Evolutionary conservation across 2,888 invertebrate species (phyloP), one percentile per base, ranked within the genome.

Genomic region (Rhaphigaster nebulosa): DNA sequence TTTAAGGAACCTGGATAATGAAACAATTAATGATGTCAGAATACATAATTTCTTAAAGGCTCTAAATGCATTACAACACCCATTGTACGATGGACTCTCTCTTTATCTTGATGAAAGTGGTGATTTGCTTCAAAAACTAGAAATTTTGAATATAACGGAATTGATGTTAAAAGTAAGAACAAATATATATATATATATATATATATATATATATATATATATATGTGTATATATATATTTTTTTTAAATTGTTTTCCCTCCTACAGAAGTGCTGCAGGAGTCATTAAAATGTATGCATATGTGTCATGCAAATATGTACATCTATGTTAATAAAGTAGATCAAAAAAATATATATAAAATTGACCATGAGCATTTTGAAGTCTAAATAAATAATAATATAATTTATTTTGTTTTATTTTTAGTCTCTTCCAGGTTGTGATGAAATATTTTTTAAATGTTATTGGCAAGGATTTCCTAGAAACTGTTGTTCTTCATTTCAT

Each of bases 401-500:
- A 80, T 41, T 45, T 54, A 87, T 38, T 70, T 70, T 70, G 34
- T 60, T 34, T 38, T 76, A n/a, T 50, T 91, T 91, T 34, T 90
- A 93, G 93, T 92, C 93, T 26, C 91, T 92, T 90, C 93, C 93
- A 0, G 91, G 91, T 23, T 93, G 93, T 87, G 91, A 92, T 4
- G 92, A 93, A 70, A 70, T 93, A 13, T 93, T 93, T 90, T 90
- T 91, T 50, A 90, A 91, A 18, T 93, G 93, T 90, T 92, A 88
- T 65, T 93, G 93, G 93, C 92, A 92, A 45, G 93, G 93, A 0
- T 91, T 92, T n/a, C 70, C 87, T 26, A 91, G 92, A 65, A 92
- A 92, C 87, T 93, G 93, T 88, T 93, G 93, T 88, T 23, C 87
- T 38, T 92, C 92, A 18, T 93, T 93, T 76, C 92, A 92, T 52